Evolutionary conservation across 37 sponge, comb jelly and placozoan species (phyloP), one percentile per base, ranked within the genome.

Genomic region (Halichondria panicea): DNA sequence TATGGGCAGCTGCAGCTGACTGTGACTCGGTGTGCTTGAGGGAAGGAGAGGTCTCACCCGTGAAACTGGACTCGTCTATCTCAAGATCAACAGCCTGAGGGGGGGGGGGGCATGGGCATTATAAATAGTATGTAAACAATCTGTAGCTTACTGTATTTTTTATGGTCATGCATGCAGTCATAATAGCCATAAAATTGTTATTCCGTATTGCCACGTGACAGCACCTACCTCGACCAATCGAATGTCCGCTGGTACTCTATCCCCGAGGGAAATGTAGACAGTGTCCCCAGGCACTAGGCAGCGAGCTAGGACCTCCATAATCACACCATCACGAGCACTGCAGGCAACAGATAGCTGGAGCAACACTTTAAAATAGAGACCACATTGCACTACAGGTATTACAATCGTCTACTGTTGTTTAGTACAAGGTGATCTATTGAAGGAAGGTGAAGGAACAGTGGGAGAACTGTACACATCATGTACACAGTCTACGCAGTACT

Each of bases 61-160:
- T 98, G 83, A 98, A 98, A 46, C 94, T 93, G 43, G 96, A 95
- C 89, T 98, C 99, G 77, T 98, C 96, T 36, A 98, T 57, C 37
- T 93, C 88, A 32, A 98, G 82, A n/a, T 90, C 91, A 19, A 84
- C 78, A 32, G 81, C 82, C 92, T 96, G 55, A 11, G 45, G 46
- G 28, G 27, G 55, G 34, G n/a, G 37, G 28, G 30, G 8, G 22
- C 30, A 61, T 31, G n/a, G n/a, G n/a, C n/a, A n/a, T n/a, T n/a
- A n/a, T n/a, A n/a, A n/a, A n/a, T n/a, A n/a, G n/a, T n/a, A n/a
- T n/a, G n/a, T n/a, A n/a, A n/a, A n/a, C n/a, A n/a, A n/a, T n/a
- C n/a, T n/a, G 33, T 30, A 4, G 70, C 5, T 68, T 28, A 37
- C 7, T 68, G 19, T 68, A 34, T 68, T n/a, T 37, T 41, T 27